Evolutionary conservation across 2,797 vertebrate species (phyloP).

Genomic region (Enoplosus armatus): DNA sequence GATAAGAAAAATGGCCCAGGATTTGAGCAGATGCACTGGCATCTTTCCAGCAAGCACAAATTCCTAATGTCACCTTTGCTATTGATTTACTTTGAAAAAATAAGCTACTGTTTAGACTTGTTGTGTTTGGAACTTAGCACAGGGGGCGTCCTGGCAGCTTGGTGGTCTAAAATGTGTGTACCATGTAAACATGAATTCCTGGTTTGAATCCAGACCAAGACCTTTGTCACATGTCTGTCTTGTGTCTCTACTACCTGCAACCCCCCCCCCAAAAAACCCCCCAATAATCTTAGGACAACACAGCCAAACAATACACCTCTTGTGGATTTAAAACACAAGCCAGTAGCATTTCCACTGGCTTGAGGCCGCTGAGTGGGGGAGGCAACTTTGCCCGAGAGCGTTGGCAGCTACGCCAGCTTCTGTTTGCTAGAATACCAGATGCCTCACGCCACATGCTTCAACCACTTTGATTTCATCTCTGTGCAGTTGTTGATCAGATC

Average conservation of each 20-base stretch:
- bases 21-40: slow-evolving; percentile 62
- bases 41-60: slow-evolving; percentile 52
- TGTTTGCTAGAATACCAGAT: slow-evolving; percentile 82
- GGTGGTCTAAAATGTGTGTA: slow-evolving; percentile 34
- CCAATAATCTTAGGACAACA: slow-evolving; percentile 16
- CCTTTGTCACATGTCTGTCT: slow-evolving; percentile 27
- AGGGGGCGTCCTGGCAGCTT: slow-evolving; percentile 45
- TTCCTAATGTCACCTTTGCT: slow-evolving; percentile 65
- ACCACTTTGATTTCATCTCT: slow-evolving; percentile 83
- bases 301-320: slow-evolving; percentile 54
- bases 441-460: slow-evolving; percentile 82
- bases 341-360: slow-evolving; percentile 68
- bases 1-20: slow-evolving; percentile 51
- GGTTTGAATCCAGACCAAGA: slow-evolving; percentile 43
- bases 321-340: slow-evolving; percentile 70
- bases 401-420: slow-evolving; percentile 77
- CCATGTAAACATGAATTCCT: slow-evolving; percentile 32
- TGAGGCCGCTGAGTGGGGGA: slow-evolving; percentile 64
- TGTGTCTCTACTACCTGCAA: slow-evolving; percentile 20
- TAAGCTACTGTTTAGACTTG: slow-evolving; percentile 51
- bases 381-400: slow-evolving; percentile 62
- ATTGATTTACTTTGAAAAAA: slow-evolving; percentile 60
- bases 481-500: slow-evolving; percentile 86
- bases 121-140: slow-evolving; percentile 37
- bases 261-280: not conserved